These are phyloP conservation scores for Drosophila mimica DNA, from an alignment of 2,888 invertebrate species.

Conservation along the genomic window DNA sequence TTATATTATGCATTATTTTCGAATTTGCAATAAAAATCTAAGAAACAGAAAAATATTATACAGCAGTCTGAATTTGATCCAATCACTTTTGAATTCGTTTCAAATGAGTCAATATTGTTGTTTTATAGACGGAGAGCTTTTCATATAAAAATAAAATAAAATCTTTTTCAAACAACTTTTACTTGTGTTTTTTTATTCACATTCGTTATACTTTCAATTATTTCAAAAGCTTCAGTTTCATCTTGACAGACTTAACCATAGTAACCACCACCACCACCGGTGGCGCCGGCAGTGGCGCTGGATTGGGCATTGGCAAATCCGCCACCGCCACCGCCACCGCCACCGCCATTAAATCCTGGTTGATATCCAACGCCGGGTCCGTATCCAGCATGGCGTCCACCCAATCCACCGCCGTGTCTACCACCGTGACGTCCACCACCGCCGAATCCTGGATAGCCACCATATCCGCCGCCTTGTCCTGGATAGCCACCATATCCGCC, in stretches of 20 bases:
- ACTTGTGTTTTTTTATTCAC: constrained; percentile 41
- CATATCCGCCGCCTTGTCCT: no score
- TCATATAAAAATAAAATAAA: background rate
- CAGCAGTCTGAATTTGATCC: no score
- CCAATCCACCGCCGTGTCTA: no score
- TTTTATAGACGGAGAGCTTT: background rate
- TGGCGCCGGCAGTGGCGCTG: constrained; percentile 22
- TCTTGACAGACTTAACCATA: constrained; percentile 10
- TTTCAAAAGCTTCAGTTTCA: constrained; percentile 4
- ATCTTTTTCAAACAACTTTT: background rate
- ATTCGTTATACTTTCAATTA: constrained; percentile 24
- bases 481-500: no score
- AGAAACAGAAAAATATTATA: no score
- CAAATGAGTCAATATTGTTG: background rate
- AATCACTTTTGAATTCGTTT: no score
- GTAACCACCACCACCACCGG: background rate
- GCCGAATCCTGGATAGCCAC: no score
- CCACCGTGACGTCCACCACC: no score
- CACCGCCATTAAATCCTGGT: background rate
- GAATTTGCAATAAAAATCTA: no score
- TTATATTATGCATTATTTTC: no score
- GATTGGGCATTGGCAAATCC: constrained; percentile 18
- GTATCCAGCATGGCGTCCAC: no score
- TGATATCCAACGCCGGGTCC: constrained; percentile 8
- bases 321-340: constrained; percentile 10